phyloP scores from a whole-genome alignment of 35 echinoderm and acorn worm species.

The Heliocidaris tuberculata region DNA sequence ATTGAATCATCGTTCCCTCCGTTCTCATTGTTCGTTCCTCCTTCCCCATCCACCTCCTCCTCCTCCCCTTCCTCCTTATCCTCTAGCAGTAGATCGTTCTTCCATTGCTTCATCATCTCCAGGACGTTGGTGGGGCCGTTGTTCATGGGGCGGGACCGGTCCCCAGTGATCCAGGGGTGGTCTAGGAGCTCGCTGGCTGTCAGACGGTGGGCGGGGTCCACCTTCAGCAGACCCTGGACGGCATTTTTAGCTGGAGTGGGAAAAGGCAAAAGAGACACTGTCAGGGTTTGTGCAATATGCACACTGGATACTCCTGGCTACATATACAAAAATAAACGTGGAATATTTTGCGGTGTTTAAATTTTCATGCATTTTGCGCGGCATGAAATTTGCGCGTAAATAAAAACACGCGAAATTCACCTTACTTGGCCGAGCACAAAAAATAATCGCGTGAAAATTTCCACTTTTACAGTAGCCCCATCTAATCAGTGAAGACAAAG shows the following conservation, averaged over 20 bases:
- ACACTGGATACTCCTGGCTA: too few relatives aligned
- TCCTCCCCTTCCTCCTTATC: slow-evolving; percentile 61
- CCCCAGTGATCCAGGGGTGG: slow-evolving; percentile 94
- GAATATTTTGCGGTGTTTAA: too few relatives aligned
- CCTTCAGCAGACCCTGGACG: slow-evolving; percentile 85
- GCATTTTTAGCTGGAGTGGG: slow-evolving; percentile 86
- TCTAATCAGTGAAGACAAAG: too few relatives aligned
- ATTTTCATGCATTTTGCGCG: too few relatives aligned
- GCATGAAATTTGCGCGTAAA: too few relatives aligned
- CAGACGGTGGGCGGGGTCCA: slow-evolving; percentile 92
- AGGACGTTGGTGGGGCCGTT: slow-evolving; percentile 85
- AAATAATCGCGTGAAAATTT: too few relatives aligned
- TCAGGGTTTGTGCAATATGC: too few relatives aligned
- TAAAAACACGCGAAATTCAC: too few relatives aligned
- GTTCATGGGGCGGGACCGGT: slow-evolving; percentile 62
- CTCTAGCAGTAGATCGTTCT: slow-evolving; percentile 85
- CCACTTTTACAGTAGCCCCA: too few relatives aligned
- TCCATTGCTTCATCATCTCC: slow-evolving; percentile 99
- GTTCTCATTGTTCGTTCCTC: background rate
- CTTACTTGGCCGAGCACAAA: too few relatives aligned
- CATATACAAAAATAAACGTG: too few relatives aligned
- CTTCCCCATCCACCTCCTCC: slow-evolving; percentile 28
- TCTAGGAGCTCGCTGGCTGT: slow-evolving; percentile 85
- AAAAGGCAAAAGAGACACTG: background rate
- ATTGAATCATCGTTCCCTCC: slow-evolving; percentile 22